phyloP scores from a whole-genome alignment of 2,888 invertebrate species.

The Geophilus truncorum region DNA sequence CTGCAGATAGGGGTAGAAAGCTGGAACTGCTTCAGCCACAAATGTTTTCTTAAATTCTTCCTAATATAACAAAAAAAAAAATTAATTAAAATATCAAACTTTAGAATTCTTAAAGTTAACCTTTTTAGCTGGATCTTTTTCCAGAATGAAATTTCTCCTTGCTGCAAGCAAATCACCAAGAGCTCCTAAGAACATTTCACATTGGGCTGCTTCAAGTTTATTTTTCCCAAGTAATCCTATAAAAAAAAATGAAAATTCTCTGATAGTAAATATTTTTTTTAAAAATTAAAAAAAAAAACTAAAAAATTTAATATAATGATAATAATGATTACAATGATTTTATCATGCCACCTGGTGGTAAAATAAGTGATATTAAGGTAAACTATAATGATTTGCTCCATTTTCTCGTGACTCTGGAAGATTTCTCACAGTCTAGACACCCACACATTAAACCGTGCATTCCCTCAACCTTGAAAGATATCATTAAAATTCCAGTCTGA shows the following conservation, averaged over 20 bases:
- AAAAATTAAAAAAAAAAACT: background rate
- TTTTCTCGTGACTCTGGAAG: too few relatives aligned
- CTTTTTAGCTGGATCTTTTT: conserved; percentile 30
- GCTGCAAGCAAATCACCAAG: conserved; percentile 38
- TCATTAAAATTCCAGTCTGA: too few relatives aligned
- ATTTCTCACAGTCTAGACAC: too few relatives aligned
- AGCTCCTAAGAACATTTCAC: conserved; percentile 55
- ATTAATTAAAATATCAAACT: background rate
- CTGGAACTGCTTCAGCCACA: conserved; percentile 56
- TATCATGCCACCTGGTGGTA: too few relatives aligned
- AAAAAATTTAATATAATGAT: too few relatives aligned
- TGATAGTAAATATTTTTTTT: too few relatives aligned
- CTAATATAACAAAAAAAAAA: conserved; percentile 40
- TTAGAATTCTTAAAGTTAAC: too few relatives aligned
- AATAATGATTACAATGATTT: too few relatives aligned
- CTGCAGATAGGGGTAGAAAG: conserved; percentile 56
- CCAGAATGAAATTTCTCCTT: background rate
- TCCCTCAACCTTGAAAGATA: too few relatives aligned
- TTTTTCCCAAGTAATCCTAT: conserved; percentile 53
- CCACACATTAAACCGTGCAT: too few relatives aligned
- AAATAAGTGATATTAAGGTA: too few relatives aligned
- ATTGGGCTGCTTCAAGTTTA: conserved; percentile 56
- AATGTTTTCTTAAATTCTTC: conserved; percentile 55
- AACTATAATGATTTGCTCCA: too few relatives aligned
- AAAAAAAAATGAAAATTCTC: background rate